Conservation (phyloP, 1,140 invertebrate genomes). For the Drosophila nasuta region DNA sequence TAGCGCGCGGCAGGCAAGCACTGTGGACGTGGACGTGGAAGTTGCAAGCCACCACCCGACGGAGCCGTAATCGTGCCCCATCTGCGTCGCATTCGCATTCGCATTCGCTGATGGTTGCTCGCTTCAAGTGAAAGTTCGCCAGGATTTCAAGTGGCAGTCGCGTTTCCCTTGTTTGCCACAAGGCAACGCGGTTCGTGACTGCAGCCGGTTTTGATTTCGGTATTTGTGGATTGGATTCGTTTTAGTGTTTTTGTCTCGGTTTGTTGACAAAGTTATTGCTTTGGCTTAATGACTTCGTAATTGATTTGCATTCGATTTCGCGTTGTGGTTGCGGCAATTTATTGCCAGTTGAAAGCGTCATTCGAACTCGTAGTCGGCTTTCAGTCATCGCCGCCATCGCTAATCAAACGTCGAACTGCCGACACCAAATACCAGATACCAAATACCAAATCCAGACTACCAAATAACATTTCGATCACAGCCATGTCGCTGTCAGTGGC, state of each 20-base stretch:
- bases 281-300: slow-evolving; percentile 72
- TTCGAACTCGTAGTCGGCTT: slow-evolving; percentile 27
- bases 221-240: slow-evolving; percentile 3
- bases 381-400: slow-evolving; percentile 54
- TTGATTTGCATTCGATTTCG: slow-evolving; percentile 79
- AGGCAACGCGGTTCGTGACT: slow-evolving; percentile 59
- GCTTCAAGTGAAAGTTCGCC: slow-evolving; percentile 42
- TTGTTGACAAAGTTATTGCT: slow-evolving; percentile 82
- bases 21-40: slow-evolving; percentile 62
- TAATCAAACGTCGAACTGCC: slow-evolving; percentile 55
- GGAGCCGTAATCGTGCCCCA: not conserved
- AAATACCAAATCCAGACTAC: not conserved
- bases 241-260: slow-evolving; percentile 20
- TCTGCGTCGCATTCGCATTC: not conserved
- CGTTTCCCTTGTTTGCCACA: not conserved
- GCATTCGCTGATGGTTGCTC: not conserved
- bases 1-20: slow-evolving; percentile 67
- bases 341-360: slow-evolving; percentile 28
- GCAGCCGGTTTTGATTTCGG: slow-evolving; percentile 48
- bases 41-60: slow-evolving; percentile 43
- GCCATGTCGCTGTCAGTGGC: slow-evolving; percentile 75
- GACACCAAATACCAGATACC: not conserved
- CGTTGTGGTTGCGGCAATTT: slow-evolving; percentile 56
- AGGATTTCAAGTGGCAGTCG: slow-evolving; percentile 58
- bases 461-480: not conserved